Evolutionary conservation across 37 sponge, comb jelly and placozoan genomes (phyloP).

Genomic region (Chondrilla cf. caribensis): DNA sequence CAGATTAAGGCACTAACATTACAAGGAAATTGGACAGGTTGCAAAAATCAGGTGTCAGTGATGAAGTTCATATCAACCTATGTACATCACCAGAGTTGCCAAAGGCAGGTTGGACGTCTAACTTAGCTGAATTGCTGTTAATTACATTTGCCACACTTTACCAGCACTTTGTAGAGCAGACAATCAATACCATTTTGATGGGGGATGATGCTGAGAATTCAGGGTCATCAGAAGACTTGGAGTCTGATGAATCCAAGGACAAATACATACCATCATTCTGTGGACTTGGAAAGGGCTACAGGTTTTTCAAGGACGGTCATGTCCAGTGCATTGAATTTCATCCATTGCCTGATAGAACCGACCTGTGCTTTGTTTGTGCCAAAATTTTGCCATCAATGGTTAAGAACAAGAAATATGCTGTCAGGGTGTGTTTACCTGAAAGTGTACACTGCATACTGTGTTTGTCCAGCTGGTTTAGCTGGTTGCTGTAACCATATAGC

Average conservation of each 20-base stretch:
- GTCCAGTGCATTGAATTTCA: constrained; percentile 26
- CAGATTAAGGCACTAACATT: constrained; percentile 25
- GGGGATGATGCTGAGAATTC: constrained; percentile 12
- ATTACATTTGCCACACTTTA: constrained; percentile 34
- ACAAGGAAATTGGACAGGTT: constrained; percentile 7
- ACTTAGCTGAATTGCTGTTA: constrained; percentile 15
- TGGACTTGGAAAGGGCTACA: constrained; percentile 24
- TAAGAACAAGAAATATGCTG: constrained; percentile 27
- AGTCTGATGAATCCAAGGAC: background rate
- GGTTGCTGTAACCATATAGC: constrained; percentile 37
- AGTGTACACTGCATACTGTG: constrained; percentile 33
- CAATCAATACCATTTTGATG: constrained; percentile 15
- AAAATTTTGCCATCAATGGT: constrained; percentile 29
- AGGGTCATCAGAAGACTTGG: background rate
- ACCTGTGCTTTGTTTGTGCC: constrained; percentile 14
- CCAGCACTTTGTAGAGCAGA: constrained; percentile 27
- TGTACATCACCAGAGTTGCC: constrained; percentile 2
- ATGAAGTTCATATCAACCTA: constrained; percentile 14
- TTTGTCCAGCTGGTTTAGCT: constrained; percentile 42
- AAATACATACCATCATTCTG: constrained; percentile 11
- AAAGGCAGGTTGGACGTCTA: constrained; percentile 20
- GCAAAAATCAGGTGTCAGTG: constrained; percentile 12
- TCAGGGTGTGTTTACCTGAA: constrained; percentile 8
- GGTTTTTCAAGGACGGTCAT: constrained; percentile 41
- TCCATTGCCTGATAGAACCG: constrained; percentile 22